Evolutionary conservation across 2,113 vertebrate genomes (phyloP).

Genomic region (Nansenia antarctica): DNA sequence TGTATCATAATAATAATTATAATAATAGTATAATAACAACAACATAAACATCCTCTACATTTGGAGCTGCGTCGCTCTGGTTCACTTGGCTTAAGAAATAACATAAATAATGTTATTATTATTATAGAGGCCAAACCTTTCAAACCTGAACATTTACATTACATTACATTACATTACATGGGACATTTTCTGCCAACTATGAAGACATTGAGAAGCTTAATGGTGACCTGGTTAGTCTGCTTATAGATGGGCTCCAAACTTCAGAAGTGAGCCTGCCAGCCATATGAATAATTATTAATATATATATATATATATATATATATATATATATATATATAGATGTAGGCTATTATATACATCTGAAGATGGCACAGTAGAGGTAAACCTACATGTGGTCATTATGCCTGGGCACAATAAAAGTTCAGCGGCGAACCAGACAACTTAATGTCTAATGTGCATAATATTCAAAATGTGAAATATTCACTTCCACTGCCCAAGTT

Average conservation of each 20-base stretch:
- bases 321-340: too few species aligned
- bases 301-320: not conserved
- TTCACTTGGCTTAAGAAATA: too few species aligned
- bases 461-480: not conserved
- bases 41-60: too few species aligned
- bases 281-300: not conserved
- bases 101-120: too few species aligned
- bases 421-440: not conserved
- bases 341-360: too few species aligned
- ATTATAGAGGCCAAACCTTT: too few species aligned
- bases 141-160: too few species aligned
- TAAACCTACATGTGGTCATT: not conserved
- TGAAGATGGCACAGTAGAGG: not conserved
- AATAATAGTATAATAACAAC: too few species aligned
- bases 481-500: not conserved
- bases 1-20: too few species aligned
- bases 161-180: too few species aligned
- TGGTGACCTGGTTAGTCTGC: too few species aligned
- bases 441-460: not conserved
- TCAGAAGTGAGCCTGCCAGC: constrained; percentile 1
- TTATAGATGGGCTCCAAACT: not conserved
- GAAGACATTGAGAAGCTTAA: not conserved
- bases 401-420: not conserved
- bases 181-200: not conserved
- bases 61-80: too few species aligned